These are phyloP conservation scores for Istiophorus platypterus DNA, from an alignment of 2,113 vertebrate genomes.

Conservation along the genomic window DNA sequence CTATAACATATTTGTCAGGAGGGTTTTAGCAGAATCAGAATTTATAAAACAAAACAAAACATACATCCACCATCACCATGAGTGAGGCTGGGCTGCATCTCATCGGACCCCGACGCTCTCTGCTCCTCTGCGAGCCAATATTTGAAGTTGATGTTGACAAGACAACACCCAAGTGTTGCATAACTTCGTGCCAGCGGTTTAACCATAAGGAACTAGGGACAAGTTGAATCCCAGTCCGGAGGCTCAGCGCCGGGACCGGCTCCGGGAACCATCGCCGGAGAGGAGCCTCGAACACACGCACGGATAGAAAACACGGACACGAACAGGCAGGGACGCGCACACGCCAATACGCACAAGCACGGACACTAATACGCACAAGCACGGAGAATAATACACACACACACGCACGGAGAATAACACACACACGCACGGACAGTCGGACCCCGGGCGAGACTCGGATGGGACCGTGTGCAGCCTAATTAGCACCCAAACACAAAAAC, in stretches of 20 bases:
- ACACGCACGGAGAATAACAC: too few species aligned
- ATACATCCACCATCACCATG: not conserved
- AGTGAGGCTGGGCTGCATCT: conserved; percentile 39
- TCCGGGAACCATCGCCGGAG: conserved; percentile 23
- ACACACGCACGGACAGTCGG: not conserved
- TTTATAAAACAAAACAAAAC: not conserved
- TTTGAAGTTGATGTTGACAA: conserved; percentile 81
- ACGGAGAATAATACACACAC: too few species aligned
- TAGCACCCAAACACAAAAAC: conserved; percentile 67
- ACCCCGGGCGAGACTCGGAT: conserved; percentile 10
- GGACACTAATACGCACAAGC: too few species aligned
- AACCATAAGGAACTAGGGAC: conserved; percentile 52
- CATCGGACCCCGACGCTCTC: conserved; percentile 41
- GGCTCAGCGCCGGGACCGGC: conserved; percentile 11
- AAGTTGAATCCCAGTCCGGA: conserved; percentile 42
- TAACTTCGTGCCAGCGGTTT: conserved; percentile 76
- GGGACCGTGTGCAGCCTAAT: conserved; percentile 42
- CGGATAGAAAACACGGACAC: too few species aligned
- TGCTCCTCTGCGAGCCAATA: conserved; percentile 70
- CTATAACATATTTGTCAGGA: not conserved
- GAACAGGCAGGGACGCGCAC: too few species aligned
- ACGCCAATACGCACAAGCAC: too few species aligned
- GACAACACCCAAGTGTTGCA: conserved; percentile 84
- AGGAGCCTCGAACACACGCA: not conserved
- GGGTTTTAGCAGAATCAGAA: not conserved